phyloP scores from a whole-genome alignment of 2,888 invertebrate species.

The Troilus luridus region DNA sequence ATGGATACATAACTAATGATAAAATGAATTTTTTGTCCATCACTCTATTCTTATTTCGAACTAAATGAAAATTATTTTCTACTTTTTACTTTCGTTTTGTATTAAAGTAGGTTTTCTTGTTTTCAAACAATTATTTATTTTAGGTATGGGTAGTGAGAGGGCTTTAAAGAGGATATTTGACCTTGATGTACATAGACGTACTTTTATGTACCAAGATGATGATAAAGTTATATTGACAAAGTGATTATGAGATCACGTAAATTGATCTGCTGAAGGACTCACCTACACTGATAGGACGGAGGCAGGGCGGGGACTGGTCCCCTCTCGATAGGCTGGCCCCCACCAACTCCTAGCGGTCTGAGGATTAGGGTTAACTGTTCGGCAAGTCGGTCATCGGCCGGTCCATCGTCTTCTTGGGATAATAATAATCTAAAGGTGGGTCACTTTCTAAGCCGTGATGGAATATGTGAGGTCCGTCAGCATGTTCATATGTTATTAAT shows the following conservation, averaged over 20 bases:
- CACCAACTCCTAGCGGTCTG: neutral
- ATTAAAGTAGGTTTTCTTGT: too few species aligned
- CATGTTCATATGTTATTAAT: neutral
- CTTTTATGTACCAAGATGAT: too few species aligned
- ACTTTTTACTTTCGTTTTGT: too few species aligned
- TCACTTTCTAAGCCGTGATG: conserved; percentile 10
- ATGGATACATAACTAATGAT: too few species aligned
- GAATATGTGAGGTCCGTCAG: neutral
- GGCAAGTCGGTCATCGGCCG: neutral
- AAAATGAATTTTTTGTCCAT: too few species aligned
- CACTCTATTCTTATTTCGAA: too few species aligned
- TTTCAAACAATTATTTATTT: too few species aligned
- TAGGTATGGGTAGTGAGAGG: too few species aligned
- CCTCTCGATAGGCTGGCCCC: neutral
- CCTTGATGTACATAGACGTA: too few species aligned
- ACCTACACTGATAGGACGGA: neutral
- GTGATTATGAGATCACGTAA: neutral
- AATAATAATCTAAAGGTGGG: neutral
- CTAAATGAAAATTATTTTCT: too few species aligned
- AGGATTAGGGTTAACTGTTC: neutral
- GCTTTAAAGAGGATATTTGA: too few species aligned
- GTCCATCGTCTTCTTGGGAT: neutral
- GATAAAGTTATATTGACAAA: neutral
- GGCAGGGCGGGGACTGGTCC: conserved; percentile 31
- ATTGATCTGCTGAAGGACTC: neutral